A percentile compares a stretch with the other conserved stretches of the same genome.
phyloP scores from a whole-genome alignment of 2,888 invertebrate genomes.

The Teleogryllus oceanicus region DNA sequence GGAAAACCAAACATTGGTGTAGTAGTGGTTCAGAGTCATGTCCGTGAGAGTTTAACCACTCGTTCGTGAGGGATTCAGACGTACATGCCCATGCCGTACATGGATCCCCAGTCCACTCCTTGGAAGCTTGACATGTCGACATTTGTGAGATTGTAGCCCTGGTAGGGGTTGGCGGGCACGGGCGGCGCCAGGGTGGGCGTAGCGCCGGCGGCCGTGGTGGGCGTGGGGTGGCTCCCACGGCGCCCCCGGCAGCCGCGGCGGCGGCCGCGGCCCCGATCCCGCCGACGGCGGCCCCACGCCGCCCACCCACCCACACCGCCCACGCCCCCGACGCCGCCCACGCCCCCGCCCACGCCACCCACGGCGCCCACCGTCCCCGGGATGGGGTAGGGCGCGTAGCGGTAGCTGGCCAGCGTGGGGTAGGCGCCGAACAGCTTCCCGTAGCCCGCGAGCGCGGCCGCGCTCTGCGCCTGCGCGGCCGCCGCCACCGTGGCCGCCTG shows the following conservation, averaged over 20 bases:
- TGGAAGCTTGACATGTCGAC: slow-evolving; percentile 92
- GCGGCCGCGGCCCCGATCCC: slow-evolving; percentile 47
- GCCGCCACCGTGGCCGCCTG: slow-evolving; percentile 49
- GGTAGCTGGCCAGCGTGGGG: slow-evolving; percentile 56
- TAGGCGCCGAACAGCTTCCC: slow-evolving; percentile 63
- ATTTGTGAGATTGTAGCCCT: slow-evolving; percentile 78
- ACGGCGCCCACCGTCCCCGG: slow-evolving; percentile 52
- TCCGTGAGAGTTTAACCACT: slow-evolving; percentile 1
- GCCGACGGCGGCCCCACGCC: slow-evolving; percentile 30
- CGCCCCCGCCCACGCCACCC: slow-evolving; percentile 48
- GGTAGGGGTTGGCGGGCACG: slow-evolving; percentile 59
- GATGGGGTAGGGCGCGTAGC: slow-evolving; percentile 64
- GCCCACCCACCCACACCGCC: slow-evolving; percentile 43
- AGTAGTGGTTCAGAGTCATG: slow-evolving; percentile 9
- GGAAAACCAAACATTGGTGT: slow-evolving; percentile 7
- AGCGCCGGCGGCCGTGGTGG: slow-evolving; percentile 54
- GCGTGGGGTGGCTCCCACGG: slow-evolving; percentile 47
- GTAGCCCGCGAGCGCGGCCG: slow-evolving; percentile 61
- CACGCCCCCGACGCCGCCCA: slow-evolving; percentile 51
- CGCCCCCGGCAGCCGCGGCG: slow-evolving; percentile 44
- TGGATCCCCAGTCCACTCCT: slow-evolving; percentile 85
- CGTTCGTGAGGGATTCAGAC: slow-evolving; percentile 56
- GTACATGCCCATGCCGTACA: slow-evolving; percentile 93
- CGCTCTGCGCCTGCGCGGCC: slow-evolving; percentile 59
- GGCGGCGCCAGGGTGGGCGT: slow-evolving; percentile 60